Conservation (phyloP, 92 coral and sea anemone genomes). For the Porites rus region DNA sequence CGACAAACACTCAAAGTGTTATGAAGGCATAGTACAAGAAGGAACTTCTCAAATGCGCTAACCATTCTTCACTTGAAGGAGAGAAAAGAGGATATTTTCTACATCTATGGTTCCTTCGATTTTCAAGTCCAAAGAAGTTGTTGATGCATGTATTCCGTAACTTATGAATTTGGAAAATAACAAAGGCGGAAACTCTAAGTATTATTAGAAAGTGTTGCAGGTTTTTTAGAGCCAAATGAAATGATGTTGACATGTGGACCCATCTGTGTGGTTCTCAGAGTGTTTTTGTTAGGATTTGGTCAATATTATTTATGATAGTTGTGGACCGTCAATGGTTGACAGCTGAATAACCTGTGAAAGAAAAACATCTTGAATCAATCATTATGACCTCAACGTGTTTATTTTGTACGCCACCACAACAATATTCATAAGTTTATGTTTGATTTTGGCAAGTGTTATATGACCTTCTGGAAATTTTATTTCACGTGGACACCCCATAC, state of each 20-base stretch:
- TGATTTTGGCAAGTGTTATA: too few species aligned
- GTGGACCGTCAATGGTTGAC: too few species aligned
- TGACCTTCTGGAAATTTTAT: too few species aligned
- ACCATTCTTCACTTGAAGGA: neutral
- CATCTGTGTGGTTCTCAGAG: neutral
- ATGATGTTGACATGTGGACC: neutral
- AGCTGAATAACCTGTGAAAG: too few species aligned
- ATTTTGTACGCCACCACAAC: too few species aligned
- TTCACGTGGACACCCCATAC: too few species aligned
- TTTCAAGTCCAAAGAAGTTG: neutral
- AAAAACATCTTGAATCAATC: too few species aligned
- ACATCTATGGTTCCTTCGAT: neutral
- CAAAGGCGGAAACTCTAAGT: neutral
- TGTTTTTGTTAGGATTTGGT: too few species aligned
- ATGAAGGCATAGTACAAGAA: slow-evolving; percentile 23
- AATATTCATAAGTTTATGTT: too few species aligned
- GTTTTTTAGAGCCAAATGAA: neutral
- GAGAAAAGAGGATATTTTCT: neutral
- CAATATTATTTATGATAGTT: too few species aligned
- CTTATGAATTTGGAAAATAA: neutral
- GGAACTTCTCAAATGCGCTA: slow-evolving; percentile 7
- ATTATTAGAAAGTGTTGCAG: neutral
- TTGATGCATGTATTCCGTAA: neutral
- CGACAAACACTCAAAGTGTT: neutral
- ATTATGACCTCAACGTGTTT: too few species aligned